Percentiles rank a stretch among this genome's conserved stretches.
Evolutionary conservation across 1,140 invertebrate genomes (phyloP).

Genomic region (Medauroidea extradentata): DNA sequence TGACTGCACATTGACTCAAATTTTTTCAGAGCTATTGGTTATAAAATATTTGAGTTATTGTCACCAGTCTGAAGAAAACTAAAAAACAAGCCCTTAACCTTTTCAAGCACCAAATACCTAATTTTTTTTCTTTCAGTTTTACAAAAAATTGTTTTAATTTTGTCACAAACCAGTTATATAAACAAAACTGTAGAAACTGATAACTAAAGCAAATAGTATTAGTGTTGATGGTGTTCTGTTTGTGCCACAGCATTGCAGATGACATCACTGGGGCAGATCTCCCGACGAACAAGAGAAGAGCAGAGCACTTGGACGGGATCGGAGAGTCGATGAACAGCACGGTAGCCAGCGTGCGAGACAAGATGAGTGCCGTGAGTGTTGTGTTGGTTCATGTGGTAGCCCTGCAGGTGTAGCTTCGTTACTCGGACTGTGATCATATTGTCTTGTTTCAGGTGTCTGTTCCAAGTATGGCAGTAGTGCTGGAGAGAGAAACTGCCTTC

Average conservation of each 20-base stretch:
- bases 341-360: neutral
- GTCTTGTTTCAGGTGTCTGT: slow-evolving; percentile 7
- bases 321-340: neutral
- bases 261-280: neutral
- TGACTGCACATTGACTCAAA: too few relatives aligned
- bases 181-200: too few relatives aligned
- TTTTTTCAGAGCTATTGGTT: too few relatives aligned
- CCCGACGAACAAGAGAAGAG: neutral
- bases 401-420: neutral
- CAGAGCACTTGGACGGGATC: neutral
- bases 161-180: too few relatives aligned
- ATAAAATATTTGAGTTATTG: too few relatives aligned
- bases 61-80: too few relatives aligned
- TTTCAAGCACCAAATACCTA: too few relatives aligned
- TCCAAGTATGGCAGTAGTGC: neutral
- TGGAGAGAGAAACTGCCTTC: neutral
- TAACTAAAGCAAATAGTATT: too few relatives aligned
- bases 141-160: too few relatives aligned
- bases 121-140: too few relatives aligned
- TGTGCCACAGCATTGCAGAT: neutral
- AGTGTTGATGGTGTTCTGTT: neutral
- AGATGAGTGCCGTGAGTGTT: slow-evolving; percentile 6
- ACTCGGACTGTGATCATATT: neutral
- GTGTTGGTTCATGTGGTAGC: neutral
- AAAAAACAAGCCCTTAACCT: too few relatives aligned